Percentiles rank a stretch among this genome's conserved stretches.
Evolutionary conservation across 2,797 vertebrate genomes (phyloP).

Genomic region (Coreius guichenoti): DNA sequence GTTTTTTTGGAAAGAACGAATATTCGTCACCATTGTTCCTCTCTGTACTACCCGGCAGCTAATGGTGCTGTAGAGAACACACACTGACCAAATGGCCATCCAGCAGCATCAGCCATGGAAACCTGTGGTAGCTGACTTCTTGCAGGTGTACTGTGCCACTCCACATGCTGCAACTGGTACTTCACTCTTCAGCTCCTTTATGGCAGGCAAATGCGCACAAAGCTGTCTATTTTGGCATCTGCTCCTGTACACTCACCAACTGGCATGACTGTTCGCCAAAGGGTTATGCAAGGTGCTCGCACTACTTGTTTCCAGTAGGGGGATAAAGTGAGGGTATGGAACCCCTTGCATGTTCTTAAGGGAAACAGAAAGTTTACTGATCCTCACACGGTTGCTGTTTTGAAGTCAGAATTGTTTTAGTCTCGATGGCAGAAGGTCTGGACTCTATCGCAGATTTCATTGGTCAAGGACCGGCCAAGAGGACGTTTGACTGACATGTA

Average conservation of each 20-base stretch:
- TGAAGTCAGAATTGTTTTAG: not conserved
- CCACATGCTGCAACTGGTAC: not conserved
- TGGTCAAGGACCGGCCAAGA: too few relatives aligned
- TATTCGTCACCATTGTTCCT: not conserved
- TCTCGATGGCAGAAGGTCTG: too few relatives aligned
- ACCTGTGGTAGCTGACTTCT: not conserved
- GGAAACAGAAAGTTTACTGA: not conserved
- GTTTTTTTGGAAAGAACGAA: too few relatives aligned
- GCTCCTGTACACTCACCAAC: not conserved
- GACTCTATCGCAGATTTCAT: too few relatives aligned
- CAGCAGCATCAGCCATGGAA: not conserved
- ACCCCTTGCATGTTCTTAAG: not conserved
- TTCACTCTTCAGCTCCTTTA: not conserved
- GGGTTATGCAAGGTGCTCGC: not conserved
- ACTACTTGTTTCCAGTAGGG: not conserved
- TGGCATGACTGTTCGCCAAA: not conserved
- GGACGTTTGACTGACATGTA: too few relatives aligned
- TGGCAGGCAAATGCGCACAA: not conserved
- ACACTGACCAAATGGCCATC: not conserved
- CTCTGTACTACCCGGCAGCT: not conserved
- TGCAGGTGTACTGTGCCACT: not conserved
- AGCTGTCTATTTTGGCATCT: not conserved
- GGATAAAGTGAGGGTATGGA: not conserved
- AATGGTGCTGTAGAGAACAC: not conserved
- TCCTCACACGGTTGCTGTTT: not conserved